A percentile compares a stretch with the other conserved stretches of the same genome.
Conservation (phyloP, 2,888 invertebrate species). For the Pollenia labialis region DNA sequence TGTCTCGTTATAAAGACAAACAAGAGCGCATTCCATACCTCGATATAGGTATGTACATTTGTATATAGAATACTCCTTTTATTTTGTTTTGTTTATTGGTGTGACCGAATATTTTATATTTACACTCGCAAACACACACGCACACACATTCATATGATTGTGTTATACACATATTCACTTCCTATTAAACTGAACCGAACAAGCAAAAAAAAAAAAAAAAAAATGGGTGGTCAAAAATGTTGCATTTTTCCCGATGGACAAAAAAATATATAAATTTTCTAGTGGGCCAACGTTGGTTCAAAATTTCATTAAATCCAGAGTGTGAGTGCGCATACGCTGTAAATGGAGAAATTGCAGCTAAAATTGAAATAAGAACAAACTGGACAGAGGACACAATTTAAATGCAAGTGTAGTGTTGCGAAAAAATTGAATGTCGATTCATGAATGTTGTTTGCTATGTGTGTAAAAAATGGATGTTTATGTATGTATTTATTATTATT, state of each 20-base stretch:
- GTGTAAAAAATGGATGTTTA: neutral
- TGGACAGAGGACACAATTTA: slow-evolving; percentile 50
- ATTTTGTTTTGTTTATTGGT: slow-evolving; percentile 41
- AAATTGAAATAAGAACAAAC: slow-evolving; percentile 41
- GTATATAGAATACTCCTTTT: slow-evolving; percentile 19
- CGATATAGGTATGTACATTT: neutral
- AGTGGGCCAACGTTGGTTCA: slow-evolving; percentile 48
- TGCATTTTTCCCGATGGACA: slow-evolving; percentile 16
- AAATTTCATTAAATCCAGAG: slow-evolving; percentile 51
- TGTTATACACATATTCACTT: slow-evolving; percentile 24
- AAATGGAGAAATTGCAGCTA: slow-evolving; percentile 22
- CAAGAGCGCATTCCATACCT: neutral
- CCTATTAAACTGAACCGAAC: too few species aligned
- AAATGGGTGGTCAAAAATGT: slow-evolving; percentile 19
- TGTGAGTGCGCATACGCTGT: slow-evolving; percentile 72
- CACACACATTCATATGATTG: slow-evolving; percentile 36
- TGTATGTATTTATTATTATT: neutral
- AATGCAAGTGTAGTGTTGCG: slow-evolving; percentile 23
- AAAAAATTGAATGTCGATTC: slow-evolving; percentile 44
- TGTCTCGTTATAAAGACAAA: slow-evolving; percentile 42
- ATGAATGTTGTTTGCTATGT: neutral
- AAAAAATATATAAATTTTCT: slow-evolving; percentile 50
- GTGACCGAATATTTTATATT: slow-evolving; percentile 40
- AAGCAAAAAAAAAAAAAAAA: neutral
- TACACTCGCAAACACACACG: neutral